Evolutionary conservation across 2,797 vertebrate genomes (phyloP).

Genomic region (Sparidentex hasta): DNA sequence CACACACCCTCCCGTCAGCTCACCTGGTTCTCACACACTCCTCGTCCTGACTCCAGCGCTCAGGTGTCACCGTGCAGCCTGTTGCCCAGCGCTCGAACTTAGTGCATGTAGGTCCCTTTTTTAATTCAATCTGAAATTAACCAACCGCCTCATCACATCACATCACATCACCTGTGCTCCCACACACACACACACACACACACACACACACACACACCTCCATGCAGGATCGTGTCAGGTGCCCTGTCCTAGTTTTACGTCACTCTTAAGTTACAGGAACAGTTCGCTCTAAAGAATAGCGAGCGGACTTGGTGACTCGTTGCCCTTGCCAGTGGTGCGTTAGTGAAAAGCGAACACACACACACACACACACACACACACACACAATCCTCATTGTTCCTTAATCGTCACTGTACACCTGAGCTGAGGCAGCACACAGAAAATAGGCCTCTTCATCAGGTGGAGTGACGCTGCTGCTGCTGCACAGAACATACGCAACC

Average conservation of each 20-base stretch:
- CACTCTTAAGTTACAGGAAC: conserved; percentile 75
- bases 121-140: conserved; percentile 2
- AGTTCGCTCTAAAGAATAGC: conserved; percentile 61
- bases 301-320: conserved; percentile 65
- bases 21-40: conserved; percentile 66
- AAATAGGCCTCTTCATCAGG: conserved; percentile 18
- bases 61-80: conserved; percentile 36
- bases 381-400: conserved; percentile 62
- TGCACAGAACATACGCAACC: conserved; percentile 4
- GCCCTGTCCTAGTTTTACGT: conserved; percentile 67
- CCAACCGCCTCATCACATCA: not conserved
- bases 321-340: conserved; percentile 64
- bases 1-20: conserved; percentile 77
- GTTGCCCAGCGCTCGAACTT: not conserved
- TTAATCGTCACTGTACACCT: conserved; percentile 48
- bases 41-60: conserved; percentile 30
- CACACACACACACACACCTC: not conserved
- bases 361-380: conserved; percentile 32
- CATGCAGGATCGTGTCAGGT: not conserved
- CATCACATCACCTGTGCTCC: not conserved
- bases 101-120: not conserved
- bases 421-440: conserved; percentile 8
- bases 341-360: conserved; percentile 37
- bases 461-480: conserved; percentile 8
- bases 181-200: not conserved